Base-by-base conservation (phyloP, 1,140 invertebrate species). In the Euwallacea fornicatus region DNA sequence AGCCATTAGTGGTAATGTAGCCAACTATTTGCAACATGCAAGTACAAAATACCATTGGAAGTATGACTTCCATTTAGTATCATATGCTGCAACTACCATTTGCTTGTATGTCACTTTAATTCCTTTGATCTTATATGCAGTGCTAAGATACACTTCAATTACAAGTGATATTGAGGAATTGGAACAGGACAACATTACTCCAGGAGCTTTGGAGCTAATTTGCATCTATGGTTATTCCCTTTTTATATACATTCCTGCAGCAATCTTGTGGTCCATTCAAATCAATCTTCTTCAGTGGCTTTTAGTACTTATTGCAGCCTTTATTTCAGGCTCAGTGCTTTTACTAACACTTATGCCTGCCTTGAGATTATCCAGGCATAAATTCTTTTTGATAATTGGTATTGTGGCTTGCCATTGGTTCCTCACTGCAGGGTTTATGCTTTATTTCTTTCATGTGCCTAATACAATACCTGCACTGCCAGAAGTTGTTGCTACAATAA, bases 201-300 rank as follows among this genome's bases (percentile, higher is more conserved):
- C 90, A 42, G 88, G 88, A 21, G 88, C 95, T 76, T 84, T 97
- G 71, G 91, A 93, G 63, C 85, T 97, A 7, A 85, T 98, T 73
- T 98, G 95, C 82, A 85, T 98, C 2, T 99, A 98, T 82, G 97
- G 97, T 11, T 99, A 99, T 81, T 97, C 95, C 0, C 82, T 99
- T 50, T 89, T 93, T 43, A 94, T 98, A 73, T 98, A 96, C 80
- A 90, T 98, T 76, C 96, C 96, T 7, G 90, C 97, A 6, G 93
- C 95, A n/a, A 89, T 98, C 76, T 82, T 98, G 7, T 98, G 95
- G 94, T 90, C 94, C 0, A 93, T 98, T 72, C 88, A 91, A 82
- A 86, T 96, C 7, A 84, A 83, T 6, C 90, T 90, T 86, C 83
- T 98, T 13, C 95, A 96, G 77, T 98, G 96, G 95, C 76, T 90